phyloP scores from a whole-genome alignment of 1,140 invertebrate genomes.

The Diploscapter pachys region DNA sequence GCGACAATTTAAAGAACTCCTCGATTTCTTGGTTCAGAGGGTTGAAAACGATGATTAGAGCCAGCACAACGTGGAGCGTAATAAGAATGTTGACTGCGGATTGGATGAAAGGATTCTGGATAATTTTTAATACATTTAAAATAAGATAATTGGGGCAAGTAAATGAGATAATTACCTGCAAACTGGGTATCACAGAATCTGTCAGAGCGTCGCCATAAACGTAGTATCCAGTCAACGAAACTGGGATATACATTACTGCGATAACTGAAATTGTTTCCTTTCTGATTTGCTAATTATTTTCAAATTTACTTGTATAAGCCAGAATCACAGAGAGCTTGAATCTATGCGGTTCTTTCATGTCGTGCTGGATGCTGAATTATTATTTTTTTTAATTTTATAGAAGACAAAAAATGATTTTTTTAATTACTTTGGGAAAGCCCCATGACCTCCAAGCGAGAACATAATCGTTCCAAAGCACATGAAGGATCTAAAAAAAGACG shows the following conservation, averaged over 20 bases:
- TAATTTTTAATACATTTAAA: constrained; percentile 3
- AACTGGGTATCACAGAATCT: constrained; percentile 31
- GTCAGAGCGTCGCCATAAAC: constrained; percentile 44
- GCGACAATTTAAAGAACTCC: constrained; percentile 34
- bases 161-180: constrained; percentile 18
- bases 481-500: constrained; percentile 45
- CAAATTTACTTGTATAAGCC: constrained; percentile 47
- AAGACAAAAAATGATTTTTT: no score
- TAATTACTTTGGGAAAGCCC: constrained; percentile 66
- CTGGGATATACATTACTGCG: constrained; percentile 51
- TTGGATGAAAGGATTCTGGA: constrained; percentile 29
- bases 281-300: constrained; percentile 3
- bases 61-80: constrained; percentile 67
- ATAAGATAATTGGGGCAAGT: constrained; percentile 1
- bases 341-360: constrained; percentile 63
- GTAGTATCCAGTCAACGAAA: constrained; percentile 47
- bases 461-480: constrained; percentile 51
- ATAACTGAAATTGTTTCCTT: constrained; percentile 43
- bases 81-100: constrained; percentile 67
- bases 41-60: constrained; percentile 70
- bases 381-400: no score
- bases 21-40: constrained; percentile 66
- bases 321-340: constrained; percentile 47
- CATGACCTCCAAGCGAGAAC: constrained; percentile 69
- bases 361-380: constrained; percentile 66